phyloP scores from a whole-genome alignment of 2,888 invertebrate species.

The Napeogenes inachia region DNA sequence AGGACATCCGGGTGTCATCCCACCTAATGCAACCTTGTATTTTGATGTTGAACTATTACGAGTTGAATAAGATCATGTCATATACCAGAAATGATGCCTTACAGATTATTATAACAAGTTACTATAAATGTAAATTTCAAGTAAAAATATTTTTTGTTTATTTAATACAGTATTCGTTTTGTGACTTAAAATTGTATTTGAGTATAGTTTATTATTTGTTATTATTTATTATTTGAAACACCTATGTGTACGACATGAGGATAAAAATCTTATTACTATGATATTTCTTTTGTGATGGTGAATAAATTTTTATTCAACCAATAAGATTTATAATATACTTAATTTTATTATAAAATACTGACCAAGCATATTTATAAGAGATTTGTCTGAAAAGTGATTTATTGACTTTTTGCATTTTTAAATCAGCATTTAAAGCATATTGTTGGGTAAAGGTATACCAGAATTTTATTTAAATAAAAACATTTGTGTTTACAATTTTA shows the following conservation, averaged over 20 bases:
- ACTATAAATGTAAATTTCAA: not conserved
- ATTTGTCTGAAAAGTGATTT: too few species aligned
- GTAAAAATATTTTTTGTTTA: slow-evolving; percentile 1
- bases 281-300: too few species aligned
- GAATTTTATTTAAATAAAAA: not conserved
- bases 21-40: slow-evolving; percentile 93
- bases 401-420: too few species aligned
- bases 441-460: not conserved
- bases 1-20: slow-evolving; percentile 96
- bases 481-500: not conserved
- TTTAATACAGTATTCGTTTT: slow-evolving; percentile 20
- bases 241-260: not conserved
- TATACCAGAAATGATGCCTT: slow-evolving; percentile 12
- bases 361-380: too few species aligned
- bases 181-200: slow-evolving; percentile 24
- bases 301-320: too few species aligned
- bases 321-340: too few species aligned
- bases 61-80: slow-evolving; percentile 80
- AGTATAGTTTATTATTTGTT: slow-evolving; percentile 20
- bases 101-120: slow-evolving; percentile 12
- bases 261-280: not conserved
- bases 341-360: too few species aligned
- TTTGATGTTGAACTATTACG: slow-evolving; percentile 97
- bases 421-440: not conserved
- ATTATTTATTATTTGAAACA: slow-evolving; percentile 9